Conservation (phyloP, 2,888 invertebrate genomes). For the Tubiluchus corallicola region DNA sequence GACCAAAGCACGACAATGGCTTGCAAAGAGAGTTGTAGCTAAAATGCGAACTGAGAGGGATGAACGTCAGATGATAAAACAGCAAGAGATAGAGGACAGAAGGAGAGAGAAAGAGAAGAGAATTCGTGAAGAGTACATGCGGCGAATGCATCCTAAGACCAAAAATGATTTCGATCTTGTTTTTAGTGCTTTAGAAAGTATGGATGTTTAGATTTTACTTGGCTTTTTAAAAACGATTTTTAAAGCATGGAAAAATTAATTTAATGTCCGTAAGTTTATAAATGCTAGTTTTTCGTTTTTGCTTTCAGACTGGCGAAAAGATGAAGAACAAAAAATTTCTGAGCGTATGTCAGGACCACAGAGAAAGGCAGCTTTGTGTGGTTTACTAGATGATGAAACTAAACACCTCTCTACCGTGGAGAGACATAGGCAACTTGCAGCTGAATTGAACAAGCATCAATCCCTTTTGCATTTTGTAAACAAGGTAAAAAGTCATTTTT, state of each 20-base stretch:
- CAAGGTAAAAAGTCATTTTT: no score
- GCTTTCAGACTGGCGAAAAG: slow-evolving; percentile 24
- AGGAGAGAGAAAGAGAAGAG: slow-evolving; percentile 28
- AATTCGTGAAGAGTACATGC: neutral
- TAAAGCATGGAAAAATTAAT: no score
- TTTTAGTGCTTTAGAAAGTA: slow-evolving; percentile 7
- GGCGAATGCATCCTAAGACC: slow-evolving; percentile 4
- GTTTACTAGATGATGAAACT: slow-evolving; percentile 30
- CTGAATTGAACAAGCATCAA: slow-evolving; percentile 23
- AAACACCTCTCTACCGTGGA: slow-evolving; percentile 30
- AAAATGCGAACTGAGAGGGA: no score
- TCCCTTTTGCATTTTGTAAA: no score
- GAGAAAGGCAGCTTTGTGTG: slow-evolving; percentile 30
- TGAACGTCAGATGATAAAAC: no score
- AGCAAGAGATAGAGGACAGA: no score
- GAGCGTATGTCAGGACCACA: slow-evolving; percentile 25
- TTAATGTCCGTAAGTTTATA: no score
- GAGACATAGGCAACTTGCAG: slow-evolving; percentile 26
- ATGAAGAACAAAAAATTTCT: slow-evolving; percentile 28
- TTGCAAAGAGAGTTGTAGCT: no score
- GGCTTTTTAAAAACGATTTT: no score
- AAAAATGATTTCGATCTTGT: slow-evolving; percentile 7
- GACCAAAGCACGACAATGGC: no score
- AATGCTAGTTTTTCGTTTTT: no score
- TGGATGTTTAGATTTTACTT: no score